Base-by-base conservation (phyloP, 2,888 invertebrate genomes). In the Parelbella ahira region DNA sequence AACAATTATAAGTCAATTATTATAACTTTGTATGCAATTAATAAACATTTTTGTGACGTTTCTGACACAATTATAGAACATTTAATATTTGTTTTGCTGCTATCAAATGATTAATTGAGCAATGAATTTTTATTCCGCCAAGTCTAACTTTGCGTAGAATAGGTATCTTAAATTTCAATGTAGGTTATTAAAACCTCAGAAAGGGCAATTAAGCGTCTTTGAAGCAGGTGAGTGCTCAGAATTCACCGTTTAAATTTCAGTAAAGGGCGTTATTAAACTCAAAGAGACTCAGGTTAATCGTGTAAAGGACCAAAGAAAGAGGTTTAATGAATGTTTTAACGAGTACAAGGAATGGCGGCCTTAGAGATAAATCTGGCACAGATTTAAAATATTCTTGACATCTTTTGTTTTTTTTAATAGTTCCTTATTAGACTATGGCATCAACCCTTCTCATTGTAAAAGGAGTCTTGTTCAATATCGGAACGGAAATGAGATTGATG, bases 201-300 rank as follows among this genome's bases (percentile, higher is more conserved):
- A 59, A 66, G 54, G 57, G 62, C 58, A 73, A 73, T 72, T 68
- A 68, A n/a, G 54, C 52, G 56, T 60, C 63, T 66, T 65, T 66
- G 58, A 64, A 55, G 50, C 54, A 66, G 67, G 62, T 68, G 56
- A 63, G 56, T 53, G 58, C 56, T 54, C 50, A 56, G 49, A 66
- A 68, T 70, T 70, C 63, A 58, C 59, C 65, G 64, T 68, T 72
- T 66, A 66, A 68, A 68, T 68, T 68, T 63, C 62, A 63, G 58
- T 61, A 61, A 60, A 58, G 52, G 53, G 53, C 59, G 60, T 64
- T 68, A 71, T 70, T 72, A 70, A 72, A 71, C 65, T 63, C 58
- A 49, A 54, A 68, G 54, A 55, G 63, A 65, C 57, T 63, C 44
- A 57, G 67, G 66, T 67, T 64, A 68, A 63, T 62, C 58, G 58